Percentiles rank a stretch among this genome's conserved stretches.
Evolutionary conservation across 2,113 vertebrate genomes (phyloP).

Genomic region (Zosterops japonicus): DNA sequence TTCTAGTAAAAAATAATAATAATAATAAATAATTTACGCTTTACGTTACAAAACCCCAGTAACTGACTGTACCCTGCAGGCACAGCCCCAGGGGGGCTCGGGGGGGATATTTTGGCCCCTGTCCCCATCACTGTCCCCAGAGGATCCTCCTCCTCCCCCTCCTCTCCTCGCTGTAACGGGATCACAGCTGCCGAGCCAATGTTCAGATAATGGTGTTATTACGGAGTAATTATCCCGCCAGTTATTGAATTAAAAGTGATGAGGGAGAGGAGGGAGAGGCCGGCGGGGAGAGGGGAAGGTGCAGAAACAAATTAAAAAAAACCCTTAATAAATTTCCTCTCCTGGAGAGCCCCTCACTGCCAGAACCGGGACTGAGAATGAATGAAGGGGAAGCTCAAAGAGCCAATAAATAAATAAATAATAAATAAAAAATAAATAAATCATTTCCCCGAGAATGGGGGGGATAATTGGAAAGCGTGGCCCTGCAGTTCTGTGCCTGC

Average conservation of each 20-base stretch:
- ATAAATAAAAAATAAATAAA: conserved; percentile 49
- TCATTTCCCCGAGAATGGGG: conserved; percentile 60
- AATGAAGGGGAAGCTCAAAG: conserved; percentile 59
- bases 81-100: too few relatives aligned
- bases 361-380: neutral
- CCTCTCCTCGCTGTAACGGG: neutral
- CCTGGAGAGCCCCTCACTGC: conserved; percentile 39
- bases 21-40: too few relatives aligned
- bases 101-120: neutral
- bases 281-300: neutral
- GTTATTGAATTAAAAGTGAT: conserved; percentile 71
- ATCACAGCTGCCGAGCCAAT: conserved; percentile 65
- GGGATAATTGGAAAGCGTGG: conserved; percentile 60
- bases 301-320: neutral
- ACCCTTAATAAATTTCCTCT: conserved; percentile 22
- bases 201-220: conserved; percentile 73
- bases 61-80: too few relatives aligned
- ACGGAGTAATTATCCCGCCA: conserved; percentile 63
- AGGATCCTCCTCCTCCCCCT: conserved; percentile 11
- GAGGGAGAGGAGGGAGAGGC: conserved; percentile 4
- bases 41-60: too few relatives aligned
- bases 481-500: conserved; percentile 44
- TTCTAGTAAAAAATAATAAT: too few relatives aligned
- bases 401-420: conserved; percentile 44
- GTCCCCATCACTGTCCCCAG: neutral